Conservation (phyloP, 2,797 vertebrate species). For the Tinamus major region DNA sequence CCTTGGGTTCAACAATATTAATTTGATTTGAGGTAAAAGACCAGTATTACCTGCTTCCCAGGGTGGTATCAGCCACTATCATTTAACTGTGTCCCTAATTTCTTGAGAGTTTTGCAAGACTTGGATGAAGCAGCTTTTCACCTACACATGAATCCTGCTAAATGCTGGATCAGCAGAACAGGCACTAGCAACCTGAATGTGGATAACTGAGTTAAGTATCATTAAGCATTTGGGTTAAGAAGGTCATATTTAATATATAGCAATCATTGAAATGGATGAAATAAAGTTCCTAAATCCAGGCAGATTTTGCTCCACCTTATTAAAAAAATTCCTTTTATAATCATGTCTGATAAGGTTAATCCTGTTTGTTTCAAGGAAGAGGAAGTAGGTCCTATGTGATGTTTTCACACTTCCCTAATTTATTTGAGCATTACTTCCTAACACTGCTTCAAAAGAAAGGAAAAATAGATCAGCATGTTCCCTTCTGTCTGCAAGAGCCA, state of each 20-base stretch:
- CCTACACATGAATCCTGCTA: not conserved
- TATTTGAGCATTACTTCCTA: not conserved
- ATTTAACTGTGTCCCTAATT: not conserved
- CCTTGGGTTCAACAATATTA: not conserved
- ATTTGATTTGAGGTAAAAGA: not conserved
- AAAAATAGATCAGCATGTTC: not conserved
- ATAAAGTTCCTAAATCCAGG: not conserved
- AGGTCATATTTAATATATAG: not conserved
- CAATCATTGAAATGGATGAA: not conserved
- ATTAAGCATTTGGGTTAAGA: not conserved
- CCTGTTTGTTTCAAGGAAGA: not conserved
- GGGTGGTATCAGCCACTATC: not conserved
- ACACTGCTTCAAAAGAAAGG: conserved; percentile 14
- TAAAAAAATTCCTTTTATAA: not conserved
- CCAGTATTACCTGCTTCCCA: not conserved
- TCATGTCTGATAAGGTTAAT: not conserved
- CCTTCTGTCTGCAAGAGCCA: not conserved
- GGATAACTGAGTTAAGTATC: not conserved
- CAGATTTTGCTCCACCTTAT: not conserved
- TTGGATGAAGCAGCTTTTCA: not conserved
- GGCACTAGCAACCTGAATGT: not conserved
- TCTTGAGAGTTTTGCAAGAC: not conserved
- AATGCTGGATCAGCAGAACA: rapidly evolving
- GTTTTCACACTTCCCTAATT: conserved; percentile 48
- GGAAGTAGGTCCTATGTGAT: not conserved